Percentiles rank a stretch among this genome's conserved stretches.
Conservation (phyloP, 2,113 vertebrate genomes). For the Bothrops jararaca region DNA sequence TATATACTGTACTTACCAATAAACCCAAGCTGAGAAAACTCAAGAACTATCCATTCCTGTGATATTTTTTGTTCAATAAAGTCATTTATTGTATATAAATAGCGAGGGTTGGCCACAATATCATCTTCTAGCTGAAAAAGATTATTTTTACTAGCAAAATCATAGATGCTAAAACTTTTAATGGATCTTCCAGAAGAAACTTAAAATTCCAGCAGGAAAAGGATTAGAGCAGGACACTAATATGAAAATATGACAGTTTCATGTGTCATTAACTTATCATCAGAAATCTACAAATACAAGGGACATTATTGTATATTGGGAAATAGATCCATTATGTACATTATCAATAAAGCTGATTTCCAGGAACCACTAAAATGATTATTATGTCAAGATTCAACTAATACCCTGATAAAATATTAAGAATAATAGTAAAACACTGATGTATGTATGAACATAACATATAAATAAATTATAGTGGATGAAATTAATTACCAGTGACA, state of each 20-base stretch:
- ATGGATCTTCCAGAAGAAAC: neutral
- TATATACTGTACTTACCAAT: conserved; percentile 72
- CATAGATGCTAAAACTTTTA: conserved; percentile 5
- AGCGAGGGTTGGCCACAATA: conserved; percentile 71
- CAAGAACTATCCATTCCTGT: conserved; percentile 71
- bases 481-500: neutral
- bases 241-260: neutral
- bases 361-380: neutral
- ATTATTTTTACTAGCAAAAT: neutral
- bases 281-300: neutral
- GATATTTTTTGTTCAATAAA: conserved; percentile 62
- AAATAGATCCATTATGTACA: neutral
- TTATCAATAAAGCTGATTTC: neutral
- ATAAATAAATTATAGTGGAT: neutral
- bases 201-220: neutral
- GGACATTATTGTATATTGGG: neutral
- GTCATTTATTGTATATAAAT: conserved; percentile 62
- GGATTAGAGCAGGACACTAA: neutral
- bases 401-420: neutral
- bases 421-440: neutral
- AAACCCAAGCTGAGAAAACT: conserved; percentile 79
- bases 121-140: conserved; percentile 77
- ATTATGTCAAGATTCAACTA: neutral
- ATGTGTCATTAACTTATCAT: neutral
- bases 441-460: neutral